Evolutionary conservation across 2,888 invertebrate genomes (phyloP).

Genomic region (Thelaira solivaga): DNA sequence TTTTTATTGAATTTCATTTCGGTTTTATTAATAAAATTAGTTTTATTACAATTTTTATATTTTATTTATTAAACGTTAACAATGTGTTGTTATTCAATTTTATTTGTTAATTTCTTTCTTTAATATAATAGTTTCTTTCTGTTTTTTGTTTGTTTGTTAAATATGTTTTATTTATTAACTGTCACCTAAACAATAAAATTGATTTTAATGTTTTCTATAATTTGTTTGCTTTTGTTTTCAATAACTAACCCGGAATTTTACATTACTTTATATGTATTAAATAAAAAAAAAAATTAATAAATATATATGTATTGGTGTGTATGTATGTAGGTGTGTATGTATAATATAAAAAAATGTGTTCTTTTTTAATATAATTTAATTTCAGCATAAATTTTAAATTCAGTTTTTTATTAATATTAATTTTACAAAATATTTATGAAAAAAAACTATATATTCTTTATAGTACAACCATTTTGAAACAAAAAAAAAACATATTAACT

Average conservation of each 20-base stretch:
- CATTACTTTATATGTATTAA: conserved; percentile 51
- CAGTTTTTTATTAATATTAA: conserved; percentile 7
- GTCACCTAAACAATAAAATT: conserved; percentile 55
- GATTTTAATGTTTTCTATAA: conserved; percentile 59
- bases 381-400: conserved; percentile 45
- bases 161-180: conserved; percentile 36
- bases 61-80: conserved; percentile 53
- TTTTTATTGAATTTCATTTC: conserved; percentile 46
- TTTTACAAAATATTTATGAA: conserved; percentile 33
- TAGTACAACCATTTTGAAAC: conserved; percentile 55
- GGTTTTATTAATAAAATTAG: conserved; percentile 44
- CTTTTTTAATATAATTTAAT: conserved; percentile 56
- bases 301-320: no score
- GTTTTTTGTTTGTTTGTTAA: conserved; percentile 25
- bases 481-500: conserved; percentile 22
- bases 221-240: conserved; percentile 10
- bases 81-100: conserved; percentile 45
- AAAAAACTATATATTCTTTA: conserved; percentile 13
- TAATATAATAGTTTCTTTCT: conserved; percentile 7
- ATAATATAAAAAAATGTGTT: neutral
- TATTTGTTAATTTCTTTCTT: conserved; percentile 30
- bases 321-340: no score
- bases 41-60: conserved; percentile 53
- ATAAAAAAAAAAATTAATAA: conserved; percentile 25
- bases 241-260: conserved; percentile 62